Percentiles rank a stretch among this genome's conserved stretches.
Evolutionary conservation across 2,113 vertebrate genomes (phyloP).

Genomic region (Pterocles gutturalis): DNA sequence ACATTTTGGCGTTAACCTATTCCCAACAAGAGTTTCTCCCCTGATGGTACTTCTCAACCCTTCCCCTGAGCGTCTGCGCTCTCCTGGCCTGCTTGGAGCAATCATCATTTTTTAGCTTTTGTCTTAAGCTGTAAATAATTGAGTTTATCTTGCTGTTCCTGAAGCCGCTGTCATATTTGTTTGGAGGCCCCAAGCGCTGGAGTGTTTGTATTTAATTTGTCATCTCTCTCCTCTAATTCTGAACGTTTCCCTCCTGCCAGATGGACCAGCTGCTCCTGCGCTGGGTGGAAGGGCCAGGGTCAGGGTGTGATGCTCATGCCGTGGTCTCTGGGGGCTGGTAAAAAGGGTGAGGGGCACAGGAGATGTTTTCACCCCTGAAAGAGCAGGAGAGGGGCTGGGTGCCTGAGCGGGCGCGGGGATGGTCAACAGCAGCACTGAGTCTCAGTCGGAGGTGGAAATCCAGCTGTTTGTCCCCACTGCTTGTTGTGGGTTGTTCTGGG

Average conservation of each 20-base stretch:
- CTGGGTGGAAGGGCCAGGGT: background rate
- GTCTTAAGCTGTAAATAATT: slow-evolving; percentile 37
- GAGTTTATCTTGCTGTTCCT: slow-evolving; percentile 35
- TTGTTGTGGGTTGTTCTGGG: background rate
- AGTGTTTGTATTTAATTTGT: slow-evolving; percentile 24
- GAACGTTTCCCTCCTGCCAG: background rate
- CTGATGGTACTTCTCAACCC: background rate
- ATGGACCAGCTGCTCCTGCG: background rate
- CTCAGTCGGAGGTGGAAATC: background rate
- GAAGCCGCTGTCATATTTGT: background rate
- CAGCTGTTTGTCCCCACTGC: background rate
- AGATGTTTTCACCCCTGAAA: background rate
- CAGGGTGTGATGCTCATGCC: background rate
- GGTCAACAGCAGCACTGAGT: background rate
- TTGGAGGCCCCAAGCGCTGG: background rate
- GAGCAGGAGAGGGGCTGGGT: background rate
- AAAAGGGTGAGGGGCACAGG: background rate
- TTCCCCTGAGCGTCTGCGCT: background rate
- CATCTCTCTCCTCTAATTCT: background rate
- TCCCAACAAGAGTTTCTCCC: background rate
- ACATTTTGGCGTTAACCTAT: background rate
- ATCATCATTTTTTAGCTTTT: background rate
- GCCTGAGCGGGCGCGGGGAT: background rate
- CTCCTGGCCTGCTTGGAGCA: background rate
- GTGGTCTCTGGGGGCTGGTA: background rate